Percentiles rank a stretch among this genome's conserved stretches.
Evolutionary conservation across 2,888 invertebrate species (phyloP).

Genomic region (Cinara cedri): DNA sequence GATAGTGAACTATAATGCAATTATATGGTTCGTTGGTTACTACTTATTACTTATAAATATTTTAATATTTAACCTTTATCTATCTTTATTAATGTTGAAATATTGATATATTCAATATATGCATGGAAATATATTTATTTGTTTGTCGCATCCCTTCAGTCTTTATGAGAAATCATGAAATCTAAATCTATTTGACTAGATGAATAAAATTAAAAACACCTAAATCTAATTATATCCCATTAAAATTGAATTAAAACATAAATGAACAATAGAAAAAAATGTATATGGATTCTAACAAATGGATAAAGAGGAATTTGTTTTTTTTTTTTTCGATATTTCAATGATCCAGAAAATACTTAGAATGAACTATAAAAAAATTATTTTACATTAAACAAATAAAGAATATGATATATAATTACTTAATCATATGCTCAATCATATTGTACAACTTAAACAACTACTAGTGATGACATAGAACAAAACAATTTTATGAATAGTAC

Average conservation of each 20-base stretch:
- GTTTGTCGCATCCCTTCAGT: constrained; percentile 18
- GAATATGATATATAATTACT: constrained; percentile 5
- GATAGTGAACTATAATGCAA: not conserved
- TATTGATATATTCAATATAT: too few species aligned
- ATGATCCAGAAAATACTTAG: not conserved
- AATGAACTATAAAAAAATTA: constrained; percentile 3
- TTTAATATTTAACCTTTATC: not conserved
- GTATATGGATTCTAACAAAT: not conserved
- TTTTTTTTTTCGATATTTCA: not conserved
- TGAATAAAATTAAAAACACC: constrained; percentile 35
- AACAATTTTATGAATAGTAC: constrained; percentile 28
- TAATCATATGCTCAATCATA: constrained; percentile 10
- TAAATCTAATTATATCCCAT: not conserved
- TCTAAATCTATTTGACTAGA: constrained; percentile 46
- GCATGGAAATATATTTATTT: not conserved
- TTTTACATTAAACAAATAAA: not conserved
- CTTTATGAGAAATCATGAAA: constrained; percentile 40
- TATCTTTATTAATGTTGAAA: not conserved
- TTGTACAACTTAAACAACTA: constrained; percentile 42
- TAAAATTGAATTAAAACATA: not conserved
- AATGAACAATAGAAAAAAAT: not conserved
- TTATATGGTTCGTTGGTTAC: not conserved
- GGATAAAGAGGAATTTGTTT: too few species aligned
- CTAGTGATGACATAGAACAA: constrained; percentile 21
- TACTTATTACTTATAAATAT: not conserved